Evolutionary conservation across 2,797 vertebrate species (phyloP).

Genomic region (Sebastes diaconus): DNA sequence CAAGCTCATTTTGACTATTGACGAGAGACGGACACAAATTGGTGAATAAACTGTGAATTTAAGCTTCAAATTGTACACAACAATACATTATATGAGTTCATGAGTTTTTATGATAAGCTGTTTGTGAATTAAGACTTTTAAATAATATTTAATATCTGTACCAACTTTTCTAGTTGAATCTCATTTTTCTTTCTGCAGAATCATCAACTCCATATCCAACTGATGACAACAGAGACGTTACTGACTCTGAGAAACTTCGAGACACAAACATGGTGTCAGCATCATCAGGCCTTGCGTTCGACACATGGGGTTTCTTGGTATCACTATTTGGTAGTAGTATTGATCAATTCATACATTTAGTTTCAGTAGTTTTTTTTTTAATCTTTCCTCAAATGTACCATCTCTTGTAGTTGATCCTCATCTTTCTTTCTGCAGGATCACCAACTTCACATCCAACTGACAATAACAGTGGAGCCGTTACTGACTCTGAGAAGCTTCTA

Average conservation of each 20-base stretch:
- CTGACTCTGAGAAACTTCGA: background rate
- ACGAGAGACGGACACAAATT: too few relatives aligned
- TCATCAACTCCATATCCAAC: background rate
- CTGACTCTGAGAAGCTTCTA: background rate
- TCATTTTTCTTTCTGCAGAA: background rate
- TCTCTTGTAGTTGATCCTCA: background rate
- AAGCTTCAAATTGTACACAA: too few relatives aligned
- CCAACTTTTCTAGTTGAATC: background rate
- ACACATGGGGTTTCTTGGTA: background rate
- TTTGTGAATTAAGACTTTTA: background rate
- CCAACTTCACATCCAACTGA: background rate
- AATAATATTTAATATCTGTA: background rate
- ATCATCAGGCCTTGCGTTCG: too few relatives aligned
- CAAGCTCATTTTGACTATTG: too few relatives aligned
- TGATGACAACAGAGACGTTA: background rate
- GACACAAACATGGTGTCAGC: background rate
- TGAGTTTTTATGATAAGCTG: background rate
- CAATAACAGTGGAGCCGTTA: background rate
- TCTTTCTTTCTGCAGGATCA: slow-evolving; percentile 20
- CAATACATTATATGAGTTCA: too few relatives aligned
- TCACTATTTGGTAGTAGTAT: background rate
- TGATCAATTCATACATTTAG: background rate
- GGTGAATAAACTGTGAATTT: too few relatives aligned
- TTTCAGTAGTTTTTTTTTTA: too few relatives aligned
- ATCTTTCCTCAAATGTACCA: background rate